Base-by-base conservation (phyloP, 2,113 vertebrate species). In the Apaloderma vittatum region DNA sequence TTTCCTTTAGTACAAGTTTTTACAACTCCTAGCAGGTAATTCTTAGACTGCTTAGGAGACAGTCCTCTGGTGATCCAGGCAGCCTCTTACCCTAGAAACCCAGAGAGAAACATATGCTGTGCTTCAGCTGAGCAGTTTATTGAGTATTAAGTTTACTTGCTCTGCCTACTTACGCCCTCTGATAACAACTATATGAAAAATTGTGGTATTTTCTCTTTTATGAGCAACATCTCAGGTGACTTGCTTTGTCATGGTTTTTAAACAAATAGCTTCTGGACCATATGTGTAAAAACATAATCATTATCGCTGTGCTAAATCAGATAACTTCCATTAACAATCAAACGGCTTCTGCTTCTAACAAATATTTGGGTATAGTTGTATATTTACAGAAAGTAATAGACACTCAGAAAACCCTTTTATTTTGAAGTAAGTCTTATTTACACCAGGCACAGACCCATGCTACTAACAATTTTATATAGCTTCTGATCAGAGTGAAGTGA, bases 41-140 rank as follows among this genome's bases (percentile, higher is more conserved):
- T 74, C 30, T 85, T 59, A 18, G 0, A 0, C 37, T 57, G 23
- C 75, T 88, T 48, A 67, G 48, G 78, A 92, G 9, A 88, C 30
- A 73, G 40, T 22, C n/a, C n/a, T 93, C 84, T 52, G 36, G 51
- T 68, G 84, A 91, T 70, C 27, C 48, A 72, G 75, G 76, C 72
- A 86, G 75, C 67, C 63, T 92, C 86, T 81, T 84, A 91, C n/a
- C 68, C 70, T 62, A 57, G 76, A 95, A 95, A 94, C 70, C 40
- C 62, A 91, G 70, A 70, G 2, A 72, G 68, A 89, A 93, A 72
- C 0, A 2, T 17, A 9, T 48, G 45, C 68, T 71, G 51, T 5
- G 1, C 57, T 86, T 71, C 63, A 48, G 23, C 59, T 54, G 71
- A 85, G 45, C 36, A 80, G 73, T 23, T 9, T 0, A 2, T 0